These are phyloP conservation scores for Babylonia areolata DNA, from an alignment of 1,140 invertebrate genomes.

Conservation along the genomic window DNA sequence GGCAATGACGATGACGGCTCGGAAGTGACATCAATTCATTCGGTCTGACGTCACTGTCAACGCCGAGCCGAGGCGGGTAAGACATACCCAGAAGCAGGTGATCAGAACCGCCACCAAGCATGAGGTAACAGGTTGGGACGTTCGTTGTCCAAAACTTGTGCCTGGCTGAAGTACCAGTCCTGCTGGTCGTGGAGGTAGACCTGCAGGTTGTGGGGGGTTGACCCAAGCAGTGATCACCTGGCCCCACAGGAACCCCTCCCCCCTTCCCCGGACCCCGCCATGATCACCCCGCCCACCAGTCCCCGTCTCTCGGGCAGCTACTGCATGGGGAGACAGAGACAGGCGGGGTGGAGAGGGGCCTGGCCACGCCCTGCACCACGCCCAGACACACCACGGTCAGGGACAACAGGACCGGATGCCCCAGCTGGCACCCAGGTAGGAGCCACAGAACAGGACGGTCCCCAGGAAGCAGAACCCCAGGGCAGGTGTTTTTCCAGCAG, in stretches of 20 bases:
- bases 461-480: no score
- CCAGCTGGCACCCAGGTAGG: no score
- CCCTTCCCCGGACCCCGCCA: constrained; percentile 22
- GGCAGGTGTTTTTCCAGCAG: no score
- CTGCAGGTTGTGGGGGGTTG: constrained; percentile 35
- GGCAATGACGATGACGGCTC: no score
- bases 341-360: no score
- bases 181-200: not conserved
- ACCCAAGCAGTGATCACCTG: constrained; percentile 20
- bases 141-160: not conserved
- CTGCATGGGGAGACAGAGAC: not conserved
- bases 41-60: no score
- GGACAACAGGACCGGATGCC: no score
- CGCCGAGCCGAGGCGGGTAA: not conserved
- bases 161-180: not conserved
- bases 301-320: constrained; percentile 22
- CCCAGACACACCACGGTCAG: no score
- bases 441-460: no score
- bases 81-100: not conserved
- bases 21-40: no score
- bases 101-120: not conserved
- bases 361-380: no score
- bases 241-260: constrained; percentile 17
- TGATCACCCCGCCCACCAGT: not conserved
- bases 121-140: not conserved